Evolutionary conservation across 2,113 vertebrate genomes (phyloP), one percentile per base, ranked within the genome.

Genomic region (Epinephelus cyanopodus): DNA sequence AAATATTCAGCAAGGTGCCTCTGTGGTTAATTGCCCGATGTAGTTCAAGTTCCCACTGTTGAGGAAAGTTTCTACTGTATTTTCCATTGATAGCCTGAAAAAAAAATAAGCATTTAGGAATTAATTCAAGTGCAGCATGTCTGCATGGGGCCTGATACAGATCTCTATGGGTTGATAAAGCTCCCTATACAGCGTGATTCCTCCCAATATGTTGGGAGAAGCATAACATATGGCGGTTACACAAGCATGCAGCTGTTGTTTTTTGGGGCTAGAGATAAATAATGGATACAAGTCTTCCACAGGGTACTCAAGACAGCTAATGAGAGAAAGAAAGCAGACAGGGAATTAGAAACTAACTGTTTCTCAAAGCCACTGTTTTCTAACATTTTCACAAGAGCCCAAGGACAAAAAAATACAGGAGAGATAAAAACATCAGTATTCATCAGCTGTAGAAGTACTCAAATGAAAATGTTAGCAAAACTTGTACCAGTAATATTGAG

Each of bases 221-320:
- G 66, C 74, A 72, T 21, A 89, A 83, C 93, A 93, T 93, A 94
- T 92, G 92, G 93, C 82, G 57, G 89, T 93, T 91, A 92, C 90
- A 91, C 91, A 90, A 91, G 87, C 85, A 86, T 92, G 84, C 94
- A 94, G 94, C 89, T 94, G 92, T 92, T 93, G 87, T 93, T 93
- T 92, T 91, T 86, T 17, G 87, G 83, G 92, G 83, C 81, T 88
- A 63, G 71, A 80, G 82, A 95, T 93, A 94, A 94, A 94, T 93
- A 94, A 95, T 94, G 93, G 89, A 94, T 90, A 90, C 77, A 82
- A 91, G 90, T 90, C 87, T 90, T 94, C 89, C 90, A 91, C 83
- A 64, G 92, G 93, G 89, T 87, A 78, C 91, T 93, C 87, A 81
- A 90, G 82, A 83, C 82, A 77, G 88, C 93, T 95, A 94, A 94